Conservation (phyloP, 2,888 invertebrate species). For the Heliconius cydno region DNA sequence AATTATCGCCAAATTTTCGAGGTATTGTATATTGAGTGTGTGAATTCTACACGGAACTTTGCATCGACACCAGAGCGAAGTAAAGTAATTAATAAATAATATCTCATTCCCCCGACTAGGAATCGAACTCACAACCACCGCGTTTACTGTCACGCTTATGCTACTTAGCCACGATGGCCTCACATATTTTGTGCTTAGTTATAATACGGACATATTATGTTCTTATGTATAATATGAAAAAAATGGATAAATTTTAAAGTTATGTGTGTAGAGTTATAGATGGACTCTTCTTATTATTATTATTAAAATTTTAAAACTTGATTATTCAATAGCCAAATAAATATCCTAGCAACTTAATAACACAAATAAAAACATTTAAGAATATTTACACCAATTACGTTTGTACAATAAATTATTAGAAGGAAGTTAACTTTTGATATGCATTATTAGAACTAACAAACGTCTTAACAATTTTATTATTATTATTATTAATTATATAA, state of each 20-base stretch:
- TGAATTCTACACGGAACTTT: too few relatives aligned
- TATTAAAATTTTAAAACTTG: not conserved
- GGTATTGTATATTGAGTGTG: too few relatives aligned
- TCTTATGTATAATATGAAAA: not conserved
- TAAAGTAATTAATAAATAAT: too few relatives aligned
- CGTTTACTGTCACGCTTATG: too few relatives aligned
- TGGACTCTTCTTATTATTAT: not conserved
- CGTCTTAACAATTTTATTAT: constrained; percentile 29
- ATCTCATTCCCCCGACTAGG: too few relatives aligned
- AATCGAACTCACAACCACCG: too few relatives aligned
- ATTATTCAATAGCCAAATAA: not conserved
- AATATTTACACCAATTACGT: constrained; percentile 49
- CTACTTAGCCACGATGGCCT: too few relatives aligned
- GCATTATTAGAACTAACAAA: constrained; percentile 57
- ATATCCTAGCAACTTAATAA: not conserved
- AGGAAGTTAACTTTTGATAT: constrained; percentile 61
- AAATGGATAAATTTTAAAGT: not conserved
- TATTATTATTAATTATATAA: constrained; percentile 32
- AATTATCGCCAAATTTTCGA: too few relatives aligned
- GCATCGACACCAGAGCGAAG: too few relatives aligned
- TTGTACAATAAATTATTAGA: constrained; percentile 50
- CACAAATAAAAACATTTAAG: not conserved
- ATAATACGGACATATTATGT: too few relatives aligned
- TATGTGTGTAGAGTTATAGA: not conserved
- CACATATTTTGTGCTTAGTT: too few relatives aligned